Base-by-base conservation (phyloP, 2,113 vertebrate species). In the Cavia porcellus region DNA sequence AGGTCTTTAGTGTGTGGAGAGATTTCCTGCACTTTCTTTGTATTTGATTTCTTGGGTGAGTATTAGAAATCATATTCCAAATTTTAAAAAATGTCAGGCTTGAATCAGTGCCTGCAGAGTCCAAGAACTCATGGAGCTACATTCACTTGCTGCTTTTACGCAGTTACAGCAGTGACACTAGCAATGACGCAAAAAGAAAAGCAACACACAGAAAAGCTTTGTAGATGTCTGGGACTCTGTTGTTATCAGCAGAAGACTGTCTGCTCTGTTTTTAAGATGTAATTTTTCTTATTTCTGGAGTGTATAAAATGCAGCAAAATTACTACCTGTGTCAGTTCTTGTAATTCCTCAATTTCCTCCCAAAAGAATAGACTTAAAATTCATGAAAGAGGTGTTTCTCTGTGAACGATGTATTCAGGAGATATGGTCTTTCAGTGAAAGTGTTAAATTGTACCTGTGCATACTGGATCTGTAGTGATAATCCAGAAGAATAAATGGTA, bases 241-340 rank as follows among this genome's bases (percentile, higher is more conserved):
- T 68, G 72, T 70, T 89, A 45, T 52, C 28, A 7, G 6, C 55
- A 12, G n/a, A 92, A 89, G 14, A 62, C 20, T 70, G 94, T 64
- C n/a, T 90, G 80, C 12, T 86, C n/a, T 79, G 28, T 75, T 96
- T 95, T 79, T 66, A 88, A 90, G 50, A 66, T 30, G 8, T 64
- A 92, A 75, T 94, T 90, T 89, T 82, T 25, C 6, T 77, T 75
- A 50, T 87, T 92, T 96, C 20, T 45, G 74, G 50, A 86, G 10
- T 83, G 24, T 96, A 32, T 59, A 88, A 89, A 81, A 90, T 3
- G 5, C 83, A 52, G 20, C 32, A 95, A 88, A 75, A 50, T 77
- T 79, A 70, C 89, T 12, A 47, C 15, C 8, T 1, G 7, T 86
- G 15, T 3, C 38, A 85, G 7, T 35, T 14, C 35, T 30, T 90